Base-by-base conservation (phyloP, 2,113 vertebrate genomes). In the Upupa epops region DNA sequence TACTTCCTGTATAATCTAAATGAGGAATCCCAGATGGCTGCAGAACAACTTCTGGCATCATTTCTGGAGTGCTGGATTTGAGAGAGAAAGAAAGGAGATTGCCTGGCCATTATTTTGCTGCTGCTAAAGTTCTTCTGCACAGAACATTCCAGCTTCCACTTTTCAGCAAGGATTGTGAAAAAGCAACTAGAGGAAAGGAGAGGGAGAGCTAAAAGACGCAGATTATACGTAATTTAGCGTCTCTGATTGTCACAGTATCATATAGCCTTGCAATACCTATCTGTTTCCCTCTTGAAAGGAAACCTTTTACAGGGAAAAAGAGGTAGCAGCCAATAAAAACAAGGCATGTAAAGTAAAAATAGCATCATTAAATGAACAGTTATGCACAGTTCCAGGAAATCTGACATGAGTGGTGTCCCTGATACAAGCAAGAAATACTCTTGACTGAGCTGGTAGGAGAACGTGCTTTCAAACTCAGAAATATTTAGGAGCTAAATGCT, bases 241-340 rank as follows among this genome's bases (percentile, higher is more conserved):
- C 42, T 54, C 42, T 69, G 7, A 31, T 49, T 84, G 51, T 70
- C 86, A 59, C 79, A 94, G 94, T 59, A 65, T 51, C 48, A 32
- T 51, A 59, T 13, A 31, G 71, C 55, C 93, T 92, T 93, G 86
- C 84, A 83, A 81, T 74, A 83, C 51, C 58, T 48, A 78, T 42
- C 61, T 85, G 49, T 93, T 95, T 94, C 68, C 48, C 72, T 89
- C 79, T 69, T 78, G 55, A 92, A 93, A 82, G 88, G 81, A 88
- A 86, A 82, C 46, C 66, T 89, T 96, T 92, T 76, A 89, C 19
- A 36, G 55, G 31, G 83, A 49, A 69, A 65, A 74, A 91, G 66
- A 90, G 14, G 18, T 56, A 29, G 77, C 13, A 59, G 94, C 94
- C 95, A 96, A 87, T 85, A 76, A 76, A 92, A 96, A 95, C 84